These are phyloP conservation scores for Kryptopterus vitreolus DNA, from an alignment of 2,797 vertebrate genomes.

Conservation along the genomic window DNA sequence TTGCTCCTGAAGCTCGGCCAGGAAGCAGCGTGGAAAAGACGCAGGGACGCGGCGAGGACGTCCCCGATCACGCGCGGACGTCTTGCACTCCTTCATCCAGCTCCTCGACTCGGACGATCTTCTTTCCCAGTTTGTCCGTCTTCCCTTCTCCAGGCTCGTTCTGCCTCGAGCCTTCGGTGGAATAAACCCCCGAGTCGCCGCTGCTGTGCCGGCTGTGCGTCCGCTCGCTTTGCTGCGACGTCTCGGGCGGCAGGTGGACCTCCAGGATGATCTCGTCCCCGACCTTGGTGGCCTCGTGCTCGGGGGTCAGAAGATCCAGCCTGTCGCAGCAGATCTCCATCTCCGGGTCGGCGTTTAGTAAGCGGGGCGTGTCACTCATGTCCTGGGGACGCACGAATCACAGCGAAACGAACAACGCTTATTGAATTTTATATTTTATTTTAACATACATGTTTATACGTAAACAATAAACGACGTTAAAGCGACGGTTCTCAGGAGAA, in stretches of 20 bases:
- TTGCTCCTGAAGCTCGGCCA: too few species aligned
- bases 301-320: slow-evolving; percentile 46
- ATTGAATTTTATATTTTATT: too few species aligned
- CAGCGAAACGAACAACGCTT: too few species aligned
- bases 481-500: too few species aligned
- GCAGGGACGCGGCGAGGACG: not conserved
- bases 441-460: too few species aligned
- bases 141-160: slow-evolving; percentile 25
- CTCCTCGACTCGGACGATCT: not conserved
- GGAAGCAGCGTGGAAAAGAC: not conserved
- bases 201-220: slow-evolving; percentile 65
- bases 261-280: slow-evolving; percentile 30
- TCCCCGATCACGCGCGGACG: slow-evolving; percentile 44
- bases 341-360: slow-evolving; percentile 32
- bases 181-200: slow-evolving; percentile 71
- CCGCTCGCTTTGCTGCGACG: slow-evolving; percentile 44
- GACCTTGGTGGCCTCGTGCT: slow-evolving; percentile 15
- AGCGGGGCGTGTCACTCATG: not conserved
- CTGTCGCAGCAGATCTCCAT: slow-evolving; percentile 56
- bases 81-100: slow-evolving; percentile 53
- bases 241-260: slow-evolving; percentile 34
- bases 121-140: slow-evolving; percentile 40
- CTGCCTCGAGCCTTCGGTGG: slow-evolving; percentile 57
- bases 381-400: not conserved
- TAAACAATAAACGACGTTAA: too few species aligned